phyloP scores from a whole-genome alignment of 2,797 vertebrate genomes.

The Paramormyrops hopkinsi region DNA sequence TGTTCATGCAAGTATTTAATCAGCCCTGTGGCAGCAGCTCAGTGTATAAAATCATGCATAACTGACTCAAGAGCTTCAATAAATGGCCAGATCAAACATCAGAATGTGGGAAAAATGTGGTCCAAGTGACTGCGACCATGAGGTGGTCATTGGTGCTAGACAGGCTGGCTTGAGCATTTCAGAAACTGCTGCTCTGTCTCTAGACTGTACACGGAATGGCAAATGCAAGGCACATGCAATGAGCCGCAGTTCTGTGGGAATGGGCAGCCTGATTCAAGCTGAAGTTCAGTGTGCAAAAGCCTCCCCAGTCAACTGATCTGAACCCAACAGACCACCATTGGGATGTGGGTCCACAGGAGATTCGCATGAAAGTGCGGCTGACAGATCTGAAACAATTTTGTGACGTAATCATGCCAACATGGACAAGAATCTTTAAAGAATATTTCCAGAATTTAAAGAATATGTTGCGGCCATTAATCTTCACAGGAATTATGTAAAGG shows the following conservation, averaged over 20 bases:
- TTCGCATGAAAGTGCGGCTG: not conserved
- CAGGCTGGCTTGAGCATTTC: not conserved
- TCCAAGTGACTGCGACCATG: not conserved
- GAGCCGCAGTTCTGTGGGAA: not conserved
- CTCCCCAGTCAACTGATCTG: not conserved
- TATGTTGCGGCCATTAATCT: not conserved
- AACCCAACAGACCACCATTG: not conserved
- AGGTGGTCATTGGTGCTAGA: not conserved
- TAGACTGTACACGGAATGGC: not conserved
- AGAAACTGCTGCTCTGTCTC: not conserved
- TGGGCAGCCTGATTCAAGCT: not conserved
- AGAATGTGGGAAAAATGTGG: not conserved
- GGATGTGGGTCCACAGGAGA: not conserved
- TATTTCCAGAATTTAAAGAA: not conserved
- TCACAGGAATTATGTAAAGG: not conserved
- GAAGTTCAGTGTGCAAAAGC: not conserved
- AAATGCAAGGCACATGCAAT: not conserved
- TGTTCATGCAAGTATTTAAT: not conserved
- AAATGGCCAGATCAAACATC: not conserved
- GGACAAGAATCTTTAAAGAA: not conserved
- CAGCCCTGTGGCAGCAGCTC: not conserved
- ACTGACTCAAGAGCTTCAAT: not conserved
- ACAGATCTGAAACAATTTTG: not conserved
- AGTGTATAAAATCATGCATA: not conserved
- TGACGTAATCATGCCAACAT: not conserved